A percentile compares a stretch with the other conserved stretches of the same genome.
Conservation (phyloP, 1,140 invertebrate genomes). For the Ceratosolen solmsi region DNA sequence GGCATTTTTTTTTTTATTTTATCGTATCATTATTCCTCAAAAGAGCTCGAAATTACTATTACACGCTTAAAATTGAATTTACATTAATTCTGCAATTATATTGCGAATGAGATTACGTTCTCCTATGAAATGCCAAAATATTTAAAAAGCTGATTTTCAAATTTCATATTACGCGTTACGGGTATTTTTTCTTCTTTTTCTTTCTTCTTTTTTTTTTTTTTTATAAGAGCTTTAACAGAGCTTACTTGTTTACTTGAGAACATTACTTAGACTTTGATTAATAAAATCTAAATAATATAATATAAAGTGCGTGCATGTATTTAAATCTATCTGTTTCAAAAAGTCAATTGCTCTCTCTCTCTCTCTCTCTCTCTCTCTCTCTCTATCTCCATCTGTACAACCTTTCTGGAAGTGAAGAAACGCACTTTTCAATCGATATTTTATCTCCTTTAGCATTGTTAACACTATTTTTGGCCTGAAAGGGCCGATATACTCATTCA, state of each 20-base stretch:
- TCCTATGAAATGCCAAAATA: not conserved
- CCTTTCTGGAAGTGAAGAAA: not conserved
- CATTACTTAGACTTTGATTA: not conserved
- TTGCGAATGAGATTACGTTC: not conserved
- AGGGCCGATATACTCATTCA: not conserved
- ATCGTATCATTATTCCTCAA: not conserved
- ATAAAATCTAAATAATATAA: no score
- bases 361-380: no score
- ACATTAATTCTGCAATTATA: not conserved
- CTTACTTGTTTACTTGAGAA: not conserved
- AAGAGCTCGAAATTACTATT: not conserved
- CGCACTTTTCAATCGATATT: not conserved
- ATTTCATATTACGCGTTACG: not conserved
- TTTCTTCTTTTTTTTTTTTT: no score
- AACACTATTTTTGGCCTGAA: not conserved
- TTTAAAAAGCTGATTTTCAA: not conserved
- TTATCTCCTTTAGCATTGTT: not conserved
- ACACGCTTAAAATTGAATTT: not conserved
- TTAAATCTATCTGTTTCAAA: not conserved
- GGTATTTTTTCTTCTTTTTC: no score
- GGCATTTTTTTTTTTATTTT: not conserved
- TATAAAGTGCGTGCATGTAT: no score
- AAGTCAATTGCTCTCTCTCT: not conserved
- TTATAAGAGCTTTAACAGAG: not conserved
- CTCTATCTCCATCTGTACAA: no score